A percentile compares a stretch with the other conserved stretches of the same genome.
These are phyloP conservation scores for Melanogrammus aeglefinus DNA, from an alignment of 2,797 vertebrate species.

Conservation along the genomic window DNA sequence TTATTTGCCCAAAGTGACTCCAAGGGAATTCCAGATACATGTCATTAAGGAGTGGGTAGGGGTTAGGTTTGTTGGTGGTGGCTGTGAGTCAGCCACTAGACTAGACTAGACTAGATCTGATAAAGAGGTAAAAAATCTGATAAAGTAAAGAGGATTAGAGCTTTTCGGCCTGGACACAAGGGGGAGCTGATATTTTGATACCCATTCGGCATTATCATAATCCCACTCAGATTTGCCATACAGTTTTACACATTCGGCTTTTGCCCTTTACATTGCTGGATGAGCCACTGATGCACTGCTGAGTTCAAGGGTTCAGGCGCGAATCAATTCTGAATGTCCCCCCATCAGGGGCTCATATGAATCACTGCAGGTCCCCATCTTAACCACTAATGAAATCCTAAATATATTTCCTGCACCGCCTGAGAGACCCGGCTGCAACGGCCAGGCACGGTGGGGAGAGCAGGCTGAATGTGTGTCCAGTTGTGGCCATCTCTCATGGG, in stretches of 20 bases:
- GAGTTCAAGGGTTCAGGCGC: background rate
- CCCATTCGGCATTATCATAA: background rate
- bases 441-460: conserved; percentile 12
- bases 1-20: background rate
- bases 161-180: background rate
- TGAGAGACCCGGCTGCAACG: conserved; percentile 12
- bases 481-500: conserved; percentile 75
- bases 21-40: background rate
- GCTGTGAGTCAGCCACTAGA: background rate
- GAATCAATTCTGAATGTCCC: background rate
- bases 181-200: background rate
- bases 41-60: background rate
- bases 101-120: background rate
- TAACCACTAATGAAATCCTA: conserved; percentile 1
- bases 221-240: background rate
- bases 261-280: background rate
- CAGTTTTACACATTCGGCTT: background rate
- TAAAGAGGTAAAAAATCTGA: too few species aligned
- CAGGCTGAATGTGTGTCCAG: conserved; percentile 63
- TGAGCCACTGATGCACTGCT: background rate
- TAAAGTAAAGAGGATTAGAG: background rate
- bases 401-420: conserved; percentile 16
- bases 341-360: background rate
- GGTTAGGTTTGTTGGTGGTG: background rate
- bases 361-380: background rate